Percentiles rank a stretch among this genome's conserved stretches.
Conservation (phyloP, 2,797 vertebrate species). For the Danio kyathit region DNA sequence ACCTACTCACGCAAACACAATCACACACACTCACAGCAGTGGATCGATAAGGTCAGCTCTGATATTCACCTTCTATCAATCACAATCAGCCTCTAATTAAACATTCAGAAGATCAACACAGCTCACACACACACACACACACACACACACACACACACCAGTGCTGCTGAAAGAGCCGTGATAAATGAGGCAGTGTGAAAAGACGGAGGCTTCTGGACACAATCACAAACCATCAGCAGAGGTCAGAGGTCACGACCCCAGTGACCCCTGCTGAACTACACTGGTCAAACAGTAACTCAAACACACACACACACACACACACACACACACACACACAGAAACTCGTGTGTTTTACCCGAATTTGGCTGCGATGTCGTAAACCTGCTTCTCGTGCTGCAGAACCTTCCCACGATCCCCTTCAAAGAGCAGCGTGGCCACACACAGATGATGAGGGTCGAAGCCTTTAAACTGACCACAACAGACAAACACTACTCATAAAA, state of each 20-base stretch:
- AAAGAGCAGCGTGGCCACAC: constrained; percentile 96
- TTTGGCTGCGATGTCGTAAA: constrained; percentile 98
- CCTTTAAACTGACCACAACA: constrained; percentile 90
- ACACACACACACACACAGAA: constrained; percentile 11
- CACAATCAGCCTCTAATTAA: constrained; percentile 77
- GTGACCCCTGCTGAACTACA: constrained; percentile 37
- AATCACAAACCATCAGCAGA: constrained; percentile 53
- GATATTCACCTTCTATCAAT: constrained; percentile 78
- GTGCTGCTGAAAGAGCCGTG: constrained; percentile 39
- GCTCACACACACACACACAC: too few relatives aligned
- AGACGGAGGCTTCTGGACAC: constrained; percentile 44
- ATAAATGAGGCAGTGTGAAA: constrained; percentile 51
- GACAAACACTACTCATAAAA: too few relatives aligned
- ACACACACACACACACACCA: constrained; percentile 22
- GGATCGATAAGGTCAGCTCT: constrained; percentile 74
- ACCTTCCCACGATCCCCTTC: constrained; percentile 96
- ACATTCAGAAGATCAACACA: constrained; percentile 81
- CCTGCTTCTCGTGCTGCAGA: constrained; percentile 98
- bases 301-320: too few relatives aligned
- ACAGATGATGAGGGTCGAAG: constrained; percentile 91
- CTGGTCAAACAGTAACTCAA: constrained; percentile 58
- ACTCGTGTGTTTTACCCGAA: constrained; percentile 84
- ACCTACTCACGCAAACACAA: too few relatives aligned
- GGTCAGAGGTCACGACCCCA: constrained; percentile 53
- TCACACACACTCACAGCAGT: too few relatives aligned